phyloP scores from a whole-genome alignment of 1,140 invertebrate species.

The Ladona fulva region DNA sequence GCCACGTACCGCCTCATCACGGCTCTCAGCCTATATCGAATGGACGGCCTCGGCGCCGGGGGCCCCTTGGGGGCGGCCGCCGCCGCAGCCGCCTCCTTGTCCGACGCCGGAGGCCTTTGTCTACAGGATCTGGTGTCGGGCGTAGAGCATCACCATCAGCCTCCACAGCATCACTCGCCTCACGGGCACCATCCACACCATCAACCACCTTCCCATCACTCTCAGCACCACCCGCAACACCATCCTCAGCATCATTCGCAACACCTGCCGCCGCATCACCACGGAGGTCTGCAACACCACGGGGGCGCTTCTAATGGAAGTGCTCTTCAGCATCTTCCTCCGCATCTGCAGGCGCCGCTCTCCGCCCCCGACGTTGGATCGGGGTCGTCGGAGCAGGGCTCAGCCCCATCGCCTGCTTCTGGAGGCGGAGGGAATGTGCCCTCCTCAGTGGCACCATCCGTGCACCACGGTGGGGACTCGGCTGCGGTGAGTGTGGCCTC shows the following conservation, averaged over 20 bases:
- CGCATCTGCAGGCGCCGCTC: neutral
- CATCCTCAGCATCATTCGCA: neutral
- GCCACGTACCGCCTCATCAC: neutral
- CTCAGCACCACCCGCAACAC: neutral
- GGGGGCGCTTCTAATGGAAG: neutral
- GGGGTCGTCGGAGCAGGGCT: neutral
- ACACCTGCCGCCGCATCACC: constrained; percentile 36
- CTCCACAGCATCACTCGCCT: constrained; percentile 41
- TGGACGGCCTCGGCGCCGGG: constrained; percentile 44
- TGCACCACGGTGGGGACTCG: neutral
- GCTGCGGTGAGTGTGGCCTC: constrained; percentile 29
- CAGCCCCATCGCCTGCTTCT: neutral
- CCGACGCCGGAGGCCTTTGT: constrained; percentile 26
- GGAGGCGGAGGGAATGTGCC: neutral
- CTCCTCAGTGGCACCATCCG: neutral
- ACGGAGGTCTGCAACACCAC: constrained; percentile 41
- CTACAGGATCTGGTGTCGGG: constrained; percentile 12
- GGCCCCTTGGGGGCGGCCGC: constrained; percentile 37
- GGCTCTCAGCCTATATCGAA: constrained; percentile 26
- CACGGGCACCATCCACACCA: neutral
- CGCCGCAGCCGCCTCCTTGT: constrained; percentile 33
- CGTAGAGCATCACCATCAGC: constrained; percentile 43
- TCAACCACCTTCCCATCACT: neutral
- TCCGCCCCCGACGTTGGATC: neutral
- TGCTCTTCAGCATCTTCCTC: neutral